Base-by-base conservation (phyloP, 2,113 vertebrate genomes). In the Fulmarus glacialis region DNA sequence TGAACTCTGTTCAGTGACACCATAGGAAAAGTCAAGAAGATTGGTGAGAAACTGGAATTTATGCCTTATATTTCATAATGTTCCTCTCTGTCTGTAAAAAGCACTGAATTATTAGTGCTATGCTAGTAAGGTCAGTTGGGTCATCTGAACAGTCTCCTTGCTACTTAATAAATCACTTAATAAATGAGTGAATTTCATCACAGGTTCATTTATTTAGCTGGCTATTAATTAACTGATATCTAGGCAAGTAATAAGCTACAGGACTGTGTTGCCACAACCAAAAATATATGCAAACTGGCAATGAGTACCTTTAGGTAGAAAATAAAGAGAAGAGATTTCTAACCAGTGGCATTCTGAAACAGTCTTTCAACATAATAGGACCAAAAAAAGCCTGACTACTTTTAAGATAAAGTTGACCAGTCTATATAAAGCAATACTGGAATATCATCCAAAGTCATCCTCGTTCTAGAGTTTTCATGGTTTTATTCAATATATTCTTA, bases 341-440 rank as follows among this genome's bases (percentile, higher is more conserved):
- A 60, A 43, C 9, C 16, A 43, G 26, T 43, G 6, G 4, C 14
- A 67, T 86, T 83, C 58, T 66, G 75, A 73, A 95, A 68, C 16
- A 59, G 26, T 3, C 22, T 63, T 70, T 82, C 15, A 74, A 60
- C 48, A 32, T 15, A 95, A 68, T 23, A 80, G 17, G 4, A 27
- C 2, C 0, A 5, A 80, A 32, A 55, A 21, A 55, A 43, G 0
- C 4, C 29, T 71, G 20, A 27, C 40, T 68, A 52, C 22, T 43
- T 82, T 66, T 40, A 64, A 38, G 24, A 24, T 43, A 68, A 26
- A 45, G 3, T 72, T 75, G 30, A 48, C 3, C 12, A 29, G 10
- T 27, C 3, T 32, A 4, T 38, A 34, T 36, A 64, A 58, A 64
- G 1, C 40, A 38, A 19, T 59, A 64, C 5, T 36, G 11, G 6